These are phyloP conservation scores for Ennomos quercinarius DNA, from an alignment of 2,888 invertebrate species.

Conservation along the genomic window DNA sequence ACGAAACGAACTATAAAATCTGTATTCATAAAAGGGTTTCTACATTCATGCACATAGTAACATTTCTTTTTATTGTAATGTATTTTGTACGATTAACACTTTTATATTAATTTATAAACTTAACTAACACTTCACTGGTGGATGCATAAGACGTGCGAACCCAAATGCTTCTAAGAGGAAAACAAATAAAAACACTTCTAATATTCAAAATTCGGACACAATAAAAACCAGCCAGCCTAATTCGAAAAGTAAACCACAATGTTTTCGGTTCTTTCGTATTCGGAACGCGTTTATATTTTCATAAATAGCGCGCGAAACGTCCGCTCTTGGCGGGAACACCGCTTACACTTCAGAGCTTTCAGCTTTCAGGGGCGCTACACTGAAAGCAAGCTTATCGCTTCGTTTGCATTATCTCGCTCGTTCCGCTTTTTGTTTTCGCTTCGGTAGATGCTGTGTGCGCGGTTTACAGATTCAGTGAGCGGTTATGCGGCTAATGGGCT, in stretches of 20 bases:
- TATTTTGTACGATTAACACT: too few species aligned
- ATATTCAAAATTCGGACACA: conserved; percentile 1
- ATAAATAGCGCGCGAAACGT: conserved; percentile 44
- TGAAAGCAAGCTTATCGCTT: conserved; percentile 17
- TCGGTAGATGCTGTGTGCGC: conserved; percentile 3
- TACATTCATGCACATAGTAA: too few species aligned
- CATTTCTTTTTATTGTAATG: too few species aligned
- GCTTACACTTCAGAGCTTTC: conserved; percentile 53
- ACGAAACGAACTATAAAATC: neutral
- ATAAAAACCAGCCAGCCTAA: neutral
- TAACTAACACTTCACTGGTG: too few species aligned
- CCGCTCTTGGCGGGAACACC: conserved; percentile 50
- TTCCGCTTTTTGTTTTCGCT: conserved; percentile 9
- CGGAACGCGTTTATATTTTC: conserved; percentile 21
- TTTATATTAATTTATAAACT: too few species aligned
- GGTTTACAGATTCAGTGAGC: conserved; percentile 13
- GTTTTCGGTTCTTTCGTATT: conserved; percentile 26
- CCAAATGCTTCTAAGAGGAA: too few species aligned
- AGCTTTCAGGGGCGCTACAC: conserved; percentile 47
- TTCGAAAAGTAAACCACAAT: neutral
- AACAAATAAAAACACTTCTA: neutral
- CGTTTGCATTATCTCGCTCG: conserved; percentile 10
- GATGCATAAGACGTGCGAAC: too few species aligned
- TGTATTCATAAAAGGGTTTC: too few species aligned
- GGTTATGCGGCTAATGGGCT: conserved; percentile 12